Conservation (phyloP, 1,140 invertebrate genomes). For the Protaetia brevitarsis region DNA sequence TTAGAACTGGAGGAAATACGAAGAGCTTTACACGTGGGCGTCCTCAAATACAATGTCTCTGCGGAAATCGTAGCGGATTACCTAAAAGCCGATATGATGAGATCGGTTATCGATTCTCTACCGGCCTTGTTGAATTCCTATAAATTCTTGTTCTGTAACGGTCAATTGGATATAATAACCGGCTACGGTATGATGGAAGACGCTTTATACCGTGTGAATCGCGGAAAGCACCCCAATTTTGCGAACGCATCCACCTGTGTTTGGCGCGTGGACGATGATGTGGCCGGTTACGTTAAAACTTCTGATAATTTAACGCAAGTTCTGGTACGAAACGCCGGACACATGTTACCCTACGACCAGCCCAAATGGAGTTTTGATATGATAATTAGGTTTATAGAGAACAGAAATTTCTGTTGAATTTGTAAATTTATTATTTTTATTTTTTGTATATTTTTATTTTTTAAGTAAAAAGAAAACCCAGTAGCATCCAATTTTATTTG, state of each 20-base stretch:
- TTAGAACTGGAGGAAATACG: constrained; percentile 60
- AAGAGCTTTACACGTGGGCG: constrained; percentile 78
- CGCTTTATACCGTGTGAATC: constrained; percentile 62
- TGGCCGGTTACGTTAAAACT: constrained; percentile 69
- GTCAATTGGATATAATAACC: constrained; percentile 79
- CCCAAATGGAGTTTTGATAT: constrained; percentile 69
- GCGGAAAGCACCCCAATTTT: constrained; percentile 60
- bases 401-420: constrained; percentile 50
- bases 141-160: constrained; percentile 69
- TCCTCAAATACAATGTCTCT: constrained; percentile 44
- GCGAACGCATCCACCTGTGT: constrained; percentile 54
- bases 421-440: constrained; percentile 14
- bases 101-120: constrained; percentile 72
- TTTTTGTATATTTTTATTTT: neutral
- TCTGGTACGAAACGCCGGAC: constrained; percentile 71
- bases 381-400: constrained; percentile 65
- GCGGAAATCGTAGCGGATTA: constrained; percentile 57
- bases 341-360: constrained; percentile 74
- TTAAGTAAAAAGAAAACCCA: no score
- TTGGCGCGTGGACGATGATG: constrained; percentile 61
- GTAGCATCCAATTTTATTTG: no score
- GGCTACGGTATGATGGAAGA: constrained; percentile 71
- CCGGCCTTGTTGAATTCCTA: constrained; percentile 64
- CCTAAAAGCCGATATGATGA: constrained; percentile 74
- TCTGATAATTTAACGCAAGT: constrained; percentile 70